Evolutionary conservation across 2,888 invertebrate species (phyloP), one percentile per base, ranked within the genome.

Genomic region (Latrodectus hesperus): DNA sequence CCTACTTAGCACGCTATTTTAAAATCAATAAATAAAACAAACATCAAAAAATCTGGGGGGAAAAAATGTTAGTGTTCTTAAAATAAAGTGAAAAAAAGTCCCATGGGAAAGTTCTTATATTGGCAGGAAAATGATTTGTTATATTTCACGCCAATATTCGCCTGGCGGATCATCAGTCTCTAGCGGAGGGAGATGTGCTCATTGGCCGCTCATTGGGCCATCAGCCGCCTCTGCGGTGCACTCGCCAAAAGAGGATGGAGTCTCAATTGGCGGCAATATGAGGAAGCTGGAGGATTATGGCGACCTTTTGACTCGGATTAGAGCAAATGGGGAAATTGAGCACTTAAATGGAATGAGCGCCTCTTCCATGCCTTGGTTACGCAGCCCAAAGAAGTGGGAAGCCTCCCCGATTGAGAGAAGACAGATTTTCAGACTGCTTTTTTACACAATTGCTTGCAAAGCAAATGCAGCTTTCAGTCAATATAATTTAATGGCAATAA

Each of bases 261-360:
- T 70, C 72, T 81, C 72, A 86, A 86, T 86, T 81, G 86, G 86
- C 77, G 65, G 81, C 72, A 81, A 60, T 86, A 77, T 86, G 75
- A 86, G 86, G 81, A 80, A 71, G 71, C 64, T 60, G 70, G 79
- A 67, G 60, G 71, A 65, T 84, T 84, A 84, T 80, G 74, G 38
- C 71, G 75, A 75, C 79, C 76, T 77, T 78, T 81, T 81, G 81
- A 86, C 86, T 81, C 81, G 80, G 86, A 86, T 86, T 81, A 72
- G 72, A 81, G 77, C 72, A 81, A 86, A 86, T 86, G 81, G 86
- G 76, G 73, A 80, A 86, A 86, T 80, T 86, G 70, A 81, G 81
- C 84, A 72, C 72, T 84, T 51, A 26, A 76, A 49, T 65, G 76
- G 65, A 49, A 76, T 38, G 49, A 49, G 51, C 17, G 49, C 65